Evolutionary conservation across 2,888 invertebrate species (phyloP).

Genomic region (Sicus ferrugineus): DNA sequence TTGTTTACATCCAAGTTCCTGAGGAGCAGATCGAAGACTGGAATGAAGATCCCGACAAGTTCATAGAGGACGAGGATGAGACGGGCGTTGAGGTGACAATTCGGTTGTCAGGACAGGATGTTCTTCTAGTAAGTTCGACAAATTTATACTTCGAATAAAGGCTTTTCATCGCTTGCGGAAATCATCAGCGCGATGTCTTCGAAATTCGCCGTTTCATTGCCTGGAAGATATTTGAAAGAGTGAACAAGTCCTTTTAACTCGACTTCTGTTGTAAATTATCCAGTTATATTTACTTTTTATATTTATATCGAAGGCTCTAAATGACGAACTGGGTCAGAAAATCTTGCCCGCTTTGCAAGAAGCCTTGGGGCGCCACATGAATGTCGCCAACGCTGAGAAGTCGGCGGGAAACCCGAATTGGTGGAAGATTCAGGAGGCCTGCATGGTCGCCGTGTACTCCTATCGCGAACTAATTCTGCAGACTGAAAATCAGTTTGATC

Average conservation of each 20-base stretch:
- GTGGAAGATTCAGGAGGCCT: conserved; percentile 76
- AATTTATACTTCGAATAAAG: background rate
- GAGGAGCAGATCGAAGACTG: conserved; percentile 73
- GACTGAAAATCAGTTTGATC: conserved; percentile 60
- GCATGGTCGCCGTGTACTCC: conserved; percentile 71
- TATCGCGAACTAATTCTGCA: conserved; percentile 64
- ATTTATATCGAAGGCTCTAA: conserved; percentile 57
- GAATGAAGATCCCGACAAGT: conserved; percentile 72
- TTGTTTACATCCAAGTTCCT: conserved; percentile 76
- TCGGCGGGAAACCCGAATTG: conserved; percentile 65
- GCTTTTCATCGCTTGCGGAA: no score
- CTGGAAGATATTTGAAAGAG: no score
- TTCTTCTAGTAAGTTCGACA: conserved; percentile 65
- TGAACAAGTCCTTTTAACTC: no score
- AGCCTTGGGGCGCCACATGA: conserved; percentile 70
- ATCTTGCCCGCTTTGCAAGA: conserved; percentile 68
- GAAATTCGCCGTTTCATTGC: no score
- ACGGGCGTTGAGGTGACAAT: conserved; percentile 71
- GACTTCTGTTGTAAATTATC: conserved; percentile 5
- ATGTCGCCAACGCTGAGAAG: conserved; percentile 67
- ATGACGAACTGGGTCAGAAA: conserved; percentile 68
- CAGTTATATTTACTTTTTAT: background rate
- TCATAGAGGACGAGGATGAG: conserved; percentile 75
- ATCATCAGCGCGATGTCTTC: no score
- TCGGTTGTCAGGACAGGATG: conserved; percentile 72